Evolutionary conservation across 2,113 vertebrate genomes (phyloP).

Genomic region (Shinisaurus crocodilurus): DNA sequence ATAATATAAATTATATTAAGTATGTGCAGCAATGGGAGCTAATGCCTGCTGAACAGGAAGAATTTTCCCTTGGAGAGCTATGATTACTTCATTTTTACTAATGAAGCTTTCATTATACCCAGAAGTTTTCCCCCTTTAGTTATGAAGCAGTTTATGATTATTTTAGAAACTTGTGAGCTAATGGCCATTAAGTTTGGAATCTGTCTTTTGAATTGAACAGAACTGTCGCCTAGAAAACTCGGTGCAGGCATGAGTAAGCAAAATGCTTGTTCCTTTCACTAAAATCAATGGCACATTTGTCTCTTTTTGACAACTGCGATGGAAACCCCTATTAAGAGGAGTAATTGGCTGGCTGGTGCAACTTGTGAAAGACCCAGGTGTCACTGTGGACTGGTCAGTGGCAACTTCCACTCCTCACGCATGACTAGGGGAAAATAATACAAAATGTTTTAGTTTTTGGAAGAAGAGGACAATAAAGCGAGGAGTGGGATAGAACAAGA

Average conservation of each 20-base stretch:
- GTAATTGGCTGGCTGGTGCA: conserved; percentile 20
- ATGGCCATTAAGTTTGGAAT: conserved; percentile 30
- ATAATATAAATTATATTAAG: conserved; percentile 77
- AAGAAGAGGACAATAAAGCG: conserved; percentile 8
- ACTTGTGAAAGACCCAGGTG: conserved; percentile 39
- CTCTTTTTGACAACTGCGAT: conserved; percentile 45
- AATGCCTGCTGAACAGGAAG: conserved; percentile 69
- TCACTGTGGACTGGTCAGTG: conserved; percentile 9
- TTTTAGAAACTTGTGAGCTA: conserved; percentile 50
- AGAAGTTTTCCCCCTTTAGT: conserved; percentile 63
- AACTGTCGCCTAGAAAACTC: conserved; percentile 23
- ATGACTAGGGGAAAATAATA: conserved; percentile 28
- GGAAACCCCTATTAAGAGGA: conserved; percentile 15
- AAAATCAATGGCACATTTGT: conserved; percentile 32
- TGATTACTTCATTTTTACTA: conserved; percentile 76
- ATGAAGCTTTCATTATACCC: conserved; percentile 73
- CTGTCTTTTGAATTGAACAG: conserved; percentile 15
- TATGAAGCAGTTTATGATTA: conserved; percentile 61
- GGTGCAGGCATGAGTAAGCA: conserved; percentile 19
- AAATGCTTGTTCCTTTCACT: conserved; percentile 11
- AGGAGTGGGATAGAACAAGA: background rate
- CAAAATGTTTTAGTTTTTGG: conserved; percentile 18
- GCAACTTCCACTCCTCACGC: conserved; percentile 18
- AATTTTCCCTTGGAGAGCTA: conserved; percentile 70
- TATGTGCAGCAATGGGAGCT: conserved; percentile 68